These are phyloP conservation scores for Onchidella celtica DNA, from an alignment of 2,888 invertebrate species.

Conservation along the genomic window DNA sequence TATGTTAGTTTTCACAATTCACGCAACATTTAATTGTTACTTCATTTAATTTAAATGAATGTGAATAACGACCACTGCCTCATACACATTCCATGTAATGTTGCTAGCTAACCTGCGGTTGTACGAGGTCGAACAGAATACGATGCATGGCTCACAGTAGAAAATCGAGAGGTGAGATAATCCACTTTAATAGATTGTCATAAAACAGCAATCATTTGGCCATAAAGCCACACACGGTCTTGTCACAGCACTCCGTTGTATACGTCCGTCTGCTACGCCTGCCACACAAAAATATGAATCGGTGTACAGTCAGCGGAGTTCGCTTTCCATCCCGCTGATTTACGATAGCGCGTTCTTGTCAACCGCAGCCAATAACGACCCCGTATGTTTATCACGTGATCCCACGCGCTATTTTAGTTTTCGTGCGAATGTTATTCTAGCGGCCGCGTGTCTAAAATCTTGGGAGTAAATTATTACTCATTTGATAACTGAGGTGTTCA, in stretches of 20 bases:
- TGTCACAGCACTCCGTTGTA: neutral
- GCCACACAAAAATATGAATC: conserved; percentile 38
- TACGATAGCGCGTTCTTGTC: conserved; percentile 39
- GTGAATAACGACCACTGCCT: no score
- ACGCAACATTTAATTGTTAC: no score
- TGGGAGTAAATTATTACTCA: neutral
- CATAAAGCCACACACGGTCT: conserved; percentile 27
- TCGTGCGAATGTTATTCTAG: neutral
- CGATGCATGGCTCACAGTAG: conserved; percentile 32
- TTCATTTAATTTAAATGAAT: no score
- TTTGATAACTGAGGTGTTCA: neutral
- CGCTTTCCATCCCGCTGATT: conserved; percentile 27
- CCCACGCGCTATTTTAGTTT: neutral
- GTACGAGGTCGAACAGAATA: neutral
- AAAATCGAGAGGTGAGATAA: neutral
- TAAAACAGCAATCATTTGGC: conserved; percentile 24
- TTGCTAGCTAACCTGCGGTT: conserved; percentile 19
- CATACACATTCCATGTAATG: no score
- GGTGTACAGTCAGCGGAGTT: neutral
- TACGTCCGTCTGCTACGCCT: neutral
- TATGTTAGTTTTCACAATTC: no score
- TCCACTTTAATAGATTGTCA: conserved; percentile 26
- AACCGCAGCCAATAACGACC: conserved; percentile 46
- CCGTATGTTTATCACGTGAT: conserved; percentile 44
- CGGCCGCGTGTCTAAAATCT: neutral